phyloP scores from a whole-genome alignment of 2,113 vertebrate species.

The Mola mola region DNA sequence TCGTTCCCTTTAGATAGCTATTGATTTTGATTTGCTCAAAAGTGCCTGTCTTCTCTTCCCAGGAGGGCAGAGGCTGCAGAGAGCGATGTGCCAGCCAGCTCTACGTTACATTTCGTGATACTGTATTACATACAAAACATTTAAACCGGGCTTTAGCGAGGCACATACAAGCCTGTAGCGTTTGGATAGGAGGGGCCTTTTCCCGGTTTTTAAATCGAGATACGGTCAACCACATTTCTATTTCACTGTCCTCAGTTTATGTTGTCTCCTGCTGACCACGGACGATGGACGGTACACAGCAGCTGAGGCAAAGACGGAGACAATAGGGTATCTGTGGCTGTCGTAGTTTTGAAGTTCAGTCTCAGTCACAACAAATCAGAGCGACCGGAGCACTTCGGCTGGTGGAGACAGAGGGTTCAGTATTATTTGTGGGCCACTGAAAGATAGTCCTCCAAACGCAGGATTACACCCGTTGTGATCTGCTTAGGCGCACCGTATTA shows the following conservation, averaged over 20 bases:
- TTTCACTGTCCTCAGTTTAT: conserved; percentile 24
- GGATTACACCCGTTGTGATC: conserved; percentile 70
- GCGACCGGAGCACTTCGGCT: conserved; percentile 35
- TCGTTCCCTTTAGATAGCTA: conserved; percentile 74
- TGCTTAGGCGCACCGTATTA: conserved; percentile 62
- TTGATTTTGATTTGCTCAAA: conserved; percentile 80
- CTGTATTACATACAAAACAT: conserved; percentile 22
- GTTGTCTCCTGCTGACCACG: conserved; percentile 41
- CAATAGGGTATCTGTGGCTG: conserved; percentile 44
- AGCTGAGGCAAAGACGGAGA: conserved; percentile 18
- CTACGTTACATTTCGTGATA: conserved; percentile 57
- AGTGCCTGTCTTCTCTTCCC: conserved; percentile 60
- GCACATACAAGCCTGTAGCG: conserved; percentile 8
- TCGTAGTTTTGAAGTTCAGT: conserved; percentile 42
- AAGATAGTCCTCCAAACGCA: conserved; percentile 61
- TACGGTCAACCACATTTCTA: conserved; percentile 29
- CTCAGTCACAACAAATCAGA: conserved; percentile 63
- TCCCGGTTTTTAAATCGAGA: conserved; percentile 15
- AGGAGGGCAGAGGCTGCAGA: conserved; percentile 46
- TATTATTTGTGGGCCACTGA: conserved; percentile 33
- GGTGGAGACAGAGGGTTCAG: conserved; percentile 33
- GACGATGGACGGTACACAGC: conserved; percentile 11
- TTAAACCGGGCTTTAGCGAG: conserved; percentile 30
- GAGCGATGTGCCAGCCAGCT: conserved; percentile 35
- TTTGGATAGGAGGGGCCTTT: background rate